Percentiles rank a stretch among this genome's conserved stretches.
Evolutionary conservation across 1,140 invertebrate species (phyloP).

Genomic region (Drosophila sp.): DNA sequence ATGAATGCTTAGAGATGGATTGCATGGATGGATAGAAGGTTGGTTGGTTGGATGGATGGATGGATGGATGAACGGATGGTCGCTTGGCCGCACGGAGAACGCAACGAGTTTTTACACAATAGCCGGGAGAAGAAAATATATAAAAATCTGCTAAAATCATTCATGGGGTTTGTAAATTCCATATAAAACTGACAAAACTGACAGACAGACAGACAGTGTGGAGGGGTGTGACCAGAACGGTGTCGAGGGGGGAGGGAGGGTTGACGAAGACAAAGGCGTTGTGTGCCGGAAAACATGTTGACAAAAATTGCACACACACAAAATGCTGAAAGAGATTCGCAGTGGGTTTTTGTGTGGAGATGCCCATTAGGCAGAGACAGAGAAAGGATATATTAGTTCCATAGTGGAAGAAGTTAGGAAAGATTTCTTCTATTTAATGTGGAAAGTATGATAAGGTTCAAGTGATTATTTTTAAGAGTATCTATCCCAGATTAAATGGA

Average conservation of each 20-base stretch:
- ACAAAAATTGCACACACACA: slow-evolving; percentile 78
- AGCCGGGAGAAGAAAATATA: slow-evolving; percentile 51
- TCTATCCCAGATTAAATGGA: too few relatives aligned
- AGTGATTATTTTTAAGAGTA: too few relatives aligned
- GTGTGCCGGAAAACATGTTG: slow-evolving; percentile 66
- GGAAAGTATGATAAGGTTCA: too few relatives aligned
- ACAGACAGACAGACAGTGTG: slow-evolving; percentile 39
- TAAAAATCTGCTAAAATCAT: slow-evolving; percentile 77
- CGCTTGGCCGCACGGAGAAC: slow-evolving; percentile 51
- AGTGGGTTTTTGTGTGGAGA: slow-evolving; percentile 19
- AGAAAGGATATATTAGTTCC: not conserved
- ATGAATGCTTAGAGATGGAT: slow-evolving; percentile 13
- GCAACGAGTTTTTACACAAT: slow-evolving; percentile 67
- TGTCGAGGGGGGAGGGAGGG: not conserved
- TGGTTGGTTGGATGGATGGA: slow-evolving; percentile 38
- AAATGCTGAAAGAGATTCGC: slow-evolving; percentile 41
- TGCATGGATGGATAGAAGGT: slow-evolving; percentile 30
- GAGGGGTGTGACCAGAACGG: not conserved
- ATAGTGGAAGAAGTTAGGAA: not conserved
- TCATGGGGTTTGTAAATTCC: slow-evolving; percentile 64
- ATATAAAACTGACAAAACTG: slow-evolving; percentile 75
- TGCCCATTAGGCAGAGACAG: not conserved
- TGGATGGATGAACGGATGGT: slow-evolving; percentile 51
- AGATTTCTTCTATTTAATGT: too few relatives aligned
- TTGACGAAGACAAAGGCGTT: slow-evolving; percentile 38